phyloP scores from a whole-genome alignment of 1,140 invertebrate genomes.

The Coelopa frigida region DNA sequence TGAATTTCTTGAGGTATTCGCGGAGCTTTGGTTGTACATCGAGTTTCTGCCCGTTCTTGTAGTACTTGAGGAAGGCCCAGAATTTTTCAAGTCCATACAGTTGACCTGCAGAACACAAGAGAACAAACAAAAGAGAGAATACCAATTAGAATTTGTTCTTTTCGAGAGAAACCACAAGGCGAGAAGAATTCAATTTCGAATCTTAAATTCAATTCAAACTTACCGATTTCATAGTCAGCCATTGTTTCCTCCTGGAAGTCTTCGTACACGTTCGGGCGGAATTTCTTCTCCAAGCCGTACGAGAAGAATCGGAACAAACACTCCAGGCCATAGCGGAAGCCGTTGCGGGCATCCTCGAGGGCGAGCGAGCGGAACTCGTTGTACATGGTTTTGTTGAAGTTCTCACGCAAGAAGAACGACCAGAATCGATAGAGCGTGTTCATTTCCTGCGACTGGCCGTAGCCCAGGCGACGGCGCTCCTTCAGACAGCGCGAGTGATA shows the following conservation, averaged over 20 bases:
- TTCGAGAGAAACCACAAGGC: background rate
- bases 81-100: constrained; percentile 98
- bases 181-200: background rate
- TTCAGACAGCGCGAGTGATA: constrained; percentile 89
- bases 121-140: no score
- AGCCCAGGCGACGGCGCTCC: constrained; percentile 85
- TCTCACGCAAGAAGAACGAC: constrained; percentile 98
- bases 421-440: constrained; percentile 97
- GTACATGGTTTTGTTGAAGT: constrained; percentile 98
- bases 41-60: constrained; percentile 70
- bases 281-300: constrained; percentile 94
- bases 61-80: constrained; percentile 96
- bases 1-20: constrained; percentile 79
- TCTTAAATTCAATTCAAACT: constrained; percentile 35
- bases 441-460: constrained; percentile 93
- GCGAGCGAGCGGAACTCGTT: constrained; percentile 85
- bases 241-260: constrained; percentile 95
- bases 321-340: constrained; percentile 88
- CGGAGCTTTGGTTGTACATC: constrained; percentile 74
- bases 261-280: constrained; percentile 84
- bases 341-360: constrained; percentile 82
- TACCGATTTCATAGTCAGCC: constrained; percentile 82
- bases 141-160: no score
- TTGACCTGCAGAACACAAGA: constrained; percentile 72
- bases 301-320: constrained; percentile 98